Evolutionary conservation across 2,113 vertebrate genomes (phyloP), one percentile per base, ranked within the genome.

Genomic region (Macroglossus sobrinus): DNA sequence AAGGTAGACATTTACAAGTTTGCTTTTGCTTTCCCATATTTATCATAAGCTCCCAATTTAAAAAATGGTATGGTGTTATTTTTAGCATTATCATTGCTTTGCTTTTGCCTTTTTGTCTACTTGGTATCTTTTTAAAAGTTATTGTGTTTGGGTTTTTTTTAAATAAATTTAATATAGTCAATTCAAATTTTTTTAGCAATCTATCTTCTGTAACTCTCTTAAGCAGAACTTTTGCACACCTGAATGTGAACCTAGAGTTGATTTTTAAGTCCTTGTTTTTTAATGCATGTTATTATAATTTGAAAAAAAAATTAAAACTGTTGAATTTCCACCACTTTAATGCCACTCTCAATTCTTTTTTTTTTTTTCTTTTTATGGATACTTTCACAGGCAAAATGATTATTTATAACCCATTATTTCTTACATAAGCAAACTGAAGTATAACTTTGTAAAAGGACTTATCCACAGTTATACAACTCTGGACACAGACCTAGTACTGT

Each of bases 51-150:
- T 76, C 43, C 61, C 33, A 87, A 50, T 66, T 87, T 71, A 35
- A 68, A 59, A 93, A 93, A 68, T 47, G 28, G 10, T n/a, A 33
- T 40, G 3, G 7, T 81, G 45, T 88, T 85, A 22, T 63, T 91
- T 35, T 63, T 71, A 35, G 5, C 63, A 75, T 43, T 68, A 55
- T 55, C 84, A 78, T 45, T 75, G 19, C 14, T 72, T 95, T 90
- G 19, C 50, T 35, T 78, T 72, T 63, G 14, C 28, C 75, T 79
- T 88, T 79, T 94, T 35, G 24, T 61, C 68, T 91, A 38, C 35
- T 76, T 45, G 78, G 5, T 84, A 89, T 9, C n/a, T 26, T 57
- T 43, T 96, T 57, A 92, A 71, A 84, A 88, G 38, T 84, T 96
- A 91, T 50, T 87, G 45, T 68, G 7, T 84, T 94, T 71, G 33